These are phyloP conservation scores for Siniperca scherzeri DNA, from an alignment of 2,797 vertebrate genomes.

Conservation along the genomic window DNA sequence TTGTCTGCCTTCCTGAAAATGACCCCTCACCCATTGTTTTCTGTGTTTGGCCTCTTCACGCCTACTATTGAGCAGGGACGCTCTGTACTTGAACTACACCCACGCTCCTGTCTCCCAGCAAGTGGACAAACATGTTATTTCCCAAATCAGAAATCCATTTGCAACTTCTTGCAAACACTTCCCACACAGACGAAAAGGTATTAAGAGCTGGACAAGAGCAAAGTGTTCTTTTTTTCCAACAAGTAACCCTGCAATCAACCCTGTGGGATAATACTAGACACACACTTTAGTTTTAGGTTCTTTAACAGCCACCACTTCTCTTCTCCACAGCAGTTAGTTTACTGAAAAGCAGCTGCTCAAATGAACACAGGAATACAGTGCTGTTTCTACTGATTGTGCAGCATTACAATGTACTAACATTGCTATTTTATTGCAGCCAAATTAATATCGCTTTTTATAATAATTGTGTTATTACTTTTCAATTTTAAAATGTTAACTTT, in stretches of 20 bases:
- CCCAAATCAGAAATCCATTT: constrained; percentile 72
- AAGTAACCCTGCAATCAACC: constrained; percentile 25
- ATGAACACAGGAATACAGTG: neutral
- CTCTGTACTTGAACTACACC: constrained; percentile 63
- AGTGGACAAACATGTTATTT: constrained; percentile 70
- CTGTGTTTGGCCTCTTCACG: constrained; percentile 61
- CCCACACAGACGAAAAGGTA: constrained; percentile 62
- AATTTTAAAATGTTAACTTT: neutral
- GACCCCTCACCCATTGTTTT: constrained; percentile 61
- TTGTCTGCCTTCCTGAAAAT: constrained; percentile 45
- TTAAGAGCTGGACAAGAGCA: constrained; percentile 41
- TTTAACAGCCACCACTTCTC: constrained; percentile 5
- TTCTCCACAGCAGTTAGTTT: neutral
- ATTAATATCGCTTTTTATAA: neutral
- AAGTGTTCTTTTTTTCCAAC: constrained; percentile 9
- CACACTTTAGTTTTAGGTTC: constrained; percentile 30
- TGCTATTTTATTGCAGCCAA: neutral
- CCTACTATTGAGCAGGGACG: constrained; percentile 53
- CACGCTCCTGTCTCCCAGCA: constrained; percentile 62
- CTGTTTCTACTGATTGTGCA: too few relatives aligned
- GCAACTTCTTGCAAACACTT: constrained; percentile 65
- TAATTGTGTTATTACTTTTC: neutral
- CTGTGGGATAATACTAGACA: constrained; percentile 18
- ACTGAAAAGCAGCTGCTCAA: neutral
- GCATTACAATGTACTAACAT: neutral